Percentiles rank a stretch among this genome's conserved stretches.
Evolutionary conservation across 2,113 vertebrate species (phyloP).

Genomic region (Dermatemys mawii): DNA sequence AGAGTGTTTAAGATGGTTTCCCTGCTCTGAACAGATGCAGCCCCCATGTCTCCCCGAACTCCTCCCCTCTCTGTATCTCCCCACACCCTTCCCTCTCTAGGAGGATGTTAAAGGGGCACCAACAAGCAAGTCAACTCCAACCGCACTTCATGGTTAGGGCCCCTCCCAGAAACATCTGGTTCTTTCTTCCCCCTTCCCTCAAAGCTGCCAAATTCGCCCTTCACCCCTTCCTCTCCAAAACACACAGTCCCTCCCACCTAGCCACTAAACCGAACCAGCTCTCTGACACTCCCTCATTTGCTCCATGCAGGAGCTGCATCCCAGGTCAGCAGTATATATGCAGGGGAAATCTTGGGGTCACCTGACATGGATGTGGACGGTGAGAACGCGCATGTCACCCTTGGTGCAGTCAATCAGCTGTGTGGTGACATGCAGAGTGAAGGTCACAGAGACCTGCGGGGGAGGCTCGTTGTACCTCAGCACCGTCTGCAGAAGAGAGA

Average conservation of each 20-base stretch:
- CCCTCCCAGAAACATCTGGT: neutral
- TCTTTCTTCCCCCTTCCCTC: neutral
- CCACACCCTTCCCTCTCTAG: neutral
- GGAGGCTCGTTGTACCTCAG: slow-evolving; percentile 50
- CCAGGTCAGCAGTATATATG: accelerated
- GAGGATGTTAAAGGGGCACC: neutral
- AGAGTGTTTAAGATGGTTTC: neutral
- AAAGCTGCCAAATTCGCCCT: neutral
- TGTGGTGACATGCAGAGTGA: slow-evolving; percentile 33
- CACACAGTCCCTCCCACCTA: neutral
- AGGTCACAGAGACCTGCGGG: slow-evolving; percentile 29
- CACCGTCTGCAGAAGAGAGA: slow-evolving; percentile 40
- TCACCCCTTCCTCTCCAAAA: neutral
- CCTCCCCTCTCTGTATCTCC: neutral
- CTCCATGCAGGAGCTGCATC: neutral
- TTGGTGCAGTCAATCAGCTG: slow-evolving; percentile 25
- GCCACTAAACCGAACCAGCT: neutral
- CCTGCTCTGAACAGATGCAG: neutral
- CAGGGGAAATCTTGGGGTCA: slow-evolving; percentile 6
- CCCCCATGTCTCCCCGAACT: neutral
- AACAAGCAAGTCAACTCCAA: neutral
- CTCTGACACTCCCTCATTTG: neutral
- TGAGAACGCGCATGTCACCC: neutral
- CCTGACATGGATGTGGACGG: slow-evolving; percentile 58
- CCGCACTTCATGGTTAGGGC: neutral